Conservation (phyloP, 1,140 invertebrate genomes). For the Centruroides vittatus region DNA sequence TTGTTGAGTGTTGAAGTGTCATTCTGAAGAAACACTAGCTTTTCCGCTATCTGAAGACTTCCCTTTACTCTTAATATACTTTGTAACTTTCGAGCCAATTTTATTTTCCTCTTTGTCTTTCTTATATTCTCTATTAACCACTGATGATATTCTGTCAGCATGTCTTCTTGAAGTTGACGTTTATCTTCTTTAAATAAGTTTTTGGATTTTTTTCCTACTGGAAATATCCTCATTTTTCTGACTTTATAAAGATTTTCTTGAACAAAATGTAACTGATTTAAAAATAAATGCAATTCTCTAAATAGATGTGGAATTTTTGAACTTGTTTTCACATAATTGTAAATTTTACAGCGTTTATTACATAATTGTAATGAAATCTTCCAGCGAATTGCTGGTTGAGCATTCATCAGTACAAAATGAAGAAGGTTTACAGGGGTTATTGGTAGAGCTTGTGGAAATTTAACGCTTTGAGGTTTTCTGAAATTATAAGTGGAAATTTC, state of each 20-base stretch:
- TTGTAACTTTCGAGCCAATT: too few relatives aligned
- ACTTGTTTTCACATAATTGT: slow-evolving; percentile 8
- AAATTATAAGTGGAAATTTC: too few relatives aligned
- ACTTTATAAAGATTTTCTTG: slow-evolving; percentile 1
- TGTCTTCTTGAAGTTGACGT: too few relatives aligned
- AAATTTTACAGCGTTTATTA: slow-evolving; percentile 5
- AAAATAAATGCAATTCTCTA: not conserved
- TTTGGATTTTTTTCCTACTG: too few relatives aligned
- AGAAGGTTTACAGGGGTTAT: slow-evolving; percentile 50
- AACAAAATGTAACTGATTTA: slow-evolving; percentile 8
- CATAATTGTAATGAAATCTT: slow-evolving; percentile 12
- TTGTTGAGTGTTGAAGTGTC: too few relatives aligned
- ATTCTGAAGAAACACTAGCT: too few relatives aligned
- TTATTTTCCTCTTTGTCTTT: too few relatives aligned
- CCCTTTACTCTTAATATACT: too few relatives aligned
- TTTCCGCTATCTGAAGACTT: too few relatives aligned
- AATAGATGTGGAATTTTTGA: slow-evolving; percentile 2
- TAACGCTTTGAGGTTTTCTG: slow-evolving; percentile 56
- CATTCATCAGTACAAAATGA: slow-evolving; percentile 52
- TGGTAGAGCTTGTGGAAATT: slow-evolving; percentile 44
- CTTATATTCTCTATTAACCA: too few relatives aligned
- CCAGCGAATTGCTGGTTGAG: slow-evolving; percentile 10
- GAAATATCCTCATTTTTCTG: not conserved
- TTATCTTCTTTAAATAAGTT: too few relatives aligned
- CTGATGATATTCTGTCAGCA: too few relatives aligned